Base-by-base conservation (phyloP, 2,888 invertebrate genomes). In the Conistra vaccinii region DNA sequence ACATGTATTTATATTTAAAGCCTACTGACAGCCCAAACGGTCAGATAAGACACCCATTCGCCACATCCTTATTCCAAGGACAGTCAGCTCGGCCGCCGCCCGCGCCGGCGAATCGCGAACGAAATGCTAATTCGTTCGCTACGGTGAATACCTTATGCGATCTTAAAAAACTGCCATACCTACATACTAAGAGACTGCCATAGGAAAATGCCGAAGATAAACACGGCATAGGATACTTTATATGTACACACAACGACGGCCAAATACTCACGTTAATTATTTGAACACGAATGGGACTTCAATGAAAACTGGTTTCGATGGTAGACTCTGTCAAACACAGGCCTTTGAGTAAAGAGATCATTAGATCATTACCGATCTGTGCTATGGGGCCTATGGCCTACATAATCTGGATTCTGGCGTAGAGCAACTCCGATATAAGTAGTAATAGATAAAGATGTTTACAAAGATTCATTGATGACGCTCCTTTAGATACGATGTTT, bases 41-140 rank as follows among this genome's bases (percentile, higher is more conserved):
- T 85, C 91, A 91, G 91, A 92, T 93, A 93, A 93, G 90, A 90
- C 92, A 87, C 87, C 90, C 89, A 91, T 92, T 94, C 90, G 91
- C 90, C 86, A 95, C 94, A 95, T 96, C 95, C 95, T 95, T 94
- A 95, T 95, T 93, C 93, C 95, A 96, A 96, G 96, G 96, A 94
- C 96, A 92, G 87, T 83, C 90, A 88, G 86, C 82, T 88, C 85
- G 90, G 83, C n/a, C 68, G 79, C 71, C 78, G 84, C 70, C 73
- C 80, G 84, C 87, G 89, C 87, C 90, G 89, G 88, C 91, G 91
- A 91, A 92, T 93, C 92, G 92, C 92, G 93, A 91, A 92, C 92
- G 89, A 94, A 95, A 96, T 96, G 95, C 93, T 95, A 95, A 95
- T 95, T 93, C 91, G 91, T 90, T 90, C 85, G 92, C 93, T 92